Base-by-base conservation (phyloP, 2,113 vertebrate species). In the Neoarius graeffei region DNA sequence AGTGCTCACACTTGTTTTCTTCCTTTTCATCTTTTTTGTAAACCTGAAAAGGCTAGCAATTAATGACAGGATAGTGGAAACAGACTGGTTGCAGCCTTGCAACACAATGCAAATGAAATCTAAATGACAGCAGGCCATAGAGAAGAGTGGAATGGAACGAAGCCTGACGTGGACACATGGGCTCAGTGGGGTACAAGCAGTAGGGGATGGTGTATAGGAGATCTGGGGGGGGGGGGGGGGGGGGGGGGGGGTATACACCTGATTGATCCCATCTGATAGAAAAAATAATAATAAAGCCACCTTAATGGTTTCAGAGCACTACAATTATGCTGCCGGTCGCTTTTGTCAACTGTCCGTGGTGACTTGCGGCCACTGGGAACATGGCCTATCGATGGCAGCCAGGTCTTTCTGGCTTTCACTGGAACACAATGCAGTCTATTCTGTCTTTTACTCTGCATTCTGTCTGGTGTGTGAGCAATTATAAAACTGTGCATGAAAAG, bases 41-140 rank as follows among this genome's bases (percentile, higher is more conserved):
- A 97, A 97, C 95, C 95, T 96, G 95, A 95, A 95, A 95, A 95
- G 97, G 96, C 96, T 96, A 95, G 88, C 95, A 96, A 97, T 97
- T 95, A 98, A 98, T 96, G 96, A 96, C 94, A 95, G 94, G 92
- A 95, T 95, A 94, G 74, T 89, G 89, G 85, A 77, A 89, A 88
- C 94, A 94, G 95, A 93, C 94, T 92, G 94, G 94, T 95, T 92
- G 92, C 93, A 95, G 94, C 94, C 94, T 95, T 95, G 97, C 96
- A 97, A 97, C 97, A 95, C 62, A 87, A 83, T 87, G 56, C 95
- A 94, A 96, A 96, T 97, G 96, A 97, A 96, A 96, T 96, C 95
- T 96, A 95, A 98, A 97, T 97, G 93, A 97, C 97, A 95, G 94
- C 96, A 91, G 92, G 94, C 96, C 94, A 93, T 94, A 97, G 95